Percentiles rank a stretch among this genome's conserved stretches.
Evolutionary conservation across 2,113 vertebrate species (phyloP).

Genomic region (Suricata suricatta): DNA sequence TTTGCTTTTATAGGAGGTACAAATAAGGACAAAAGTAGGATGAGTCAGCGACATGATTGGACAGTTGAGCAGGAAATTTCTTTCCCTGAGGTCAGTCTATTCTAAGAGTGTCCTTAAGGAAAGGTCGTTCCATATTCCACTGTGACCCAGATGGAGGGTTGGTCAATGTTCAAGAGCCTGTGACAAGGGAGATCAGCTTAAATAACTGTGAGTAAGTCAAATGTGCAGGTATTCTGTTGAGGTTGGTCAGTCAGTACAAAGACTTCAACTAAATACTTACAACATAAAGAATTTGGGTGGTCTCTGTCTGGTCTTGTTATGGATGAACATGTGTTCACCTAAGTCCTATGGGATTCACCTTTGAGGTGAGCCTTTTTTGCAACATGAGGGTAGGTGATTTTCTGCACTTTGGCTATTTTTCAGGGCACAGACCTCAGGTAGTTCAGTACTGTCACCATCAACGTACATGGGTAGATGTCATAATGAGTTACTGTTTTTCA

Average conservation of each 20-base stretch:
- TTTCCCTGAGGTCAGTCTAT: neutral
- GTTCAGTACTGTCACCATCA: neutral
- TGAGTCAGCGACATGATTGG: fast-evolving
- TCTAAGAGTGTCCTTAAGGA: neutral
- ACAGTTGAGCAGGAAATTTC: neutral
- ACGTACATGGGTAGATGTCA: neutral
- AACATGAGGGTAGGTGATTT: neutral
- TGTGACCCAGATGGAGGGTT: neutral
- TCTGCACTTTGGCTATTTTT: neutral
- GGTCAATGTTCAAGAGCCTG: neutral
- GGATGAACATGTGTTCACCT: neutral
- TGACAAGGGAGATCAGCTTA: neutral
- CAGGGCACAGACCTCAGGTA: neutral
- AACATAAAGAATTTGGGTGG: neutral
- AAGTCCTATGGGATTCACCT: neutral
- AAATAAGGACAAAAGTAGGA: neutral
- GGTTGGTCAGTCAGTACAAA: neutral
- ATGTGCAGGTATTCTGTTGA: neutral
- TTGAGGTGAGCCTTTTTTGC: neutral
- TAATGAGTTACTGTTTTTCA: neutral
- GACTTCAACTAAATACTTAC: neutral
- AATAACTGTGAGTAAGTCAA: neutral
- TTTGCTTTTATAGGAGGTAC: neutral
- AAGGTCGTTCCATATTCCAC: neutral
- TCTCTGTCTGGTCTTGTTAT: neutral